Percentiles rank a stretch among this genome's conserved stretches.
Conservation (phyloP, 2,888 invertebrate species). For the Agonopterix alstromeriana region DNA sequence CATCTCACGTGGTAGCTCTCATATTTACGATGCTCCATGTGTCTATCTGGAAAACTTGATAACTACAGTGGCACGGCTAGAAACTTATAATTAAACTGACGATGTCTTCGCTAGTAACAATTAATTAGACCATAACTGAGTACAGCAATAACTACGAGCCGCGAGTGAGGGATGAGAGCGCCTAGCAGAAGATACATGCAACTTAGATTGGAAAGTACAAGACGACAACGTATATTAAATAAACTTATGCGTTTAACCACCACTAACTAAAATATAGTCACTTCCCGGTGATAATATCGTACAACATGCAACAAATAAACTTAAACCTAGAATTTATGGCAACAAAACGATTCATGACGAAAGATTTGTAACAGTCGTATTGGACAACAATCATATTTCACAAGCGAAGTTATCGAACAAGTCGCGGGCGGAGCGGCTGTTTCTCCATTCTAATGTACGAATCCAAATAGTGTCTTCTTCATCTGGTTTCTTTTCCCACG, state of each 20-base stretch:
- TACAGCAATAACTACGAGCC: constrained; percentile 36
- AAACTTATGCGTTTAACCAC: too few relatives aligned
- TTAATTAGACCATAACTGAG: constrained; percentile 53
- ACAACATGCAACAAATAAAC: too few relatives aligned
- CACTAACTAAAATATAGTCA: too few relatives aligned
- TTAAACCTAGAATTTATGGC: too few relatives aligned
- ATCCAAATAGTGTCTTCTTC: constrained; percentile 15
- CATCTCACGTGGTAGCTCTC: neutral
- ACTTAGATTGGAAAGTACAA: constrained; percentile 41
- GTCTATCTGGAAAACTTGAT: constrained; percentile 11
- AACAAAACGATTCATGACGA: too few relatives aligned
- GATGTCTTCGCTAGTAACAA: constrained; percentile 45
- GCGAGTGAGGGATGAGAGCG: constrained; percentile 40
- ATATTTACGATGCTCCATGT: constrained; percentile 14
- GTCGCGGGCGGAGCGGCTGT: constrained; percentile 10
- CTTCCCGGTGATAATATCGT: too few relatives aligned
- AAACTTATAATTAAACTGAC: constrained; percentile 56
- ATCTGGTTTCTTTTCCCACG: constrained; percentile 24
- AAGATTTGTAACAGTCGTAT: neutral
- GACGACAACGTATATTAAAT: neutral
- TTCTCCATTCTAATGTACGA: constrained; percentile 12
- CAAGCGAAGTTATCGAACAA: constrained; percentile 9
- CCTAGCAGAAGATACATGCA: constrained; percentile 24
- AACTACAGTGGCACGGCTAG: constrained; percentile 18
- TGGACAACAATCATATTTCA: constrained; percentile 8